These are phyloP conservation scores for Caenorhabditis tropicalis DNA, from an alignment of 1,140 invertebrate genomes.

Conservation along the genomic window DNA sequence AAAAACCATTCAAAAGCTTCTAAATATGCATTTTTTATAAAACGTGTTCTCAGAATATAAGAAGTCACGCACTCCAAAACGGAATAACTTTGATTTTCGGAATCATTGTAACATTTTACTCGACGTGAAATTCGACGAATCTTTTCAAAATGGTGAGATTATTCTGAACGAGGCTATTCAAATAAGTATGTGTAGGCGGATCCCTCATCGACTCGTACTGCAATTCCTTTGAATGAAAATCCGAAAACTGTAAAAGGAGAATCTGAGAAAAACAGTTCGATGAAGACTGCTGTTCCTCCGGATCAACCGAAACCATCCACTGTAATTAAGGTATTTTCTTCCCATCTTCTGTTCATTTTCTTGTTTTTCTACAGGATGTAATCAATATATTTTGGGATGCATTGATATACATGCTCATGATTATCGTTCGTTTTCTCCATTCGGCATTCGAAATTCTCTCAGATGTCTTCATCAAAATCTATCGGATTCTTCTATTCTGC, in stretches of 20 bases:
- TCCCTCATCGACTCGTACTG: not conserved
- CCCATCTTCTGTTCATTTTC: not conserved
- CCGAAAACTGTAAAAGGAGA: not conserved
- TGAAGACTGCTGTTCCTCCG: not conserved
- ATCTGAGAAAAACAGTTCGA: not conserved
- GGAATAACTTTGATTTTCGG: too few species aligned
- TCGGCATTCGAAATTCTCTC: not conserved
- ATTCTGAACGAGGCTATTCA: not conserved
- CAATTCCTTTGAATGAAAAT: slow-evolving; percentile 1
- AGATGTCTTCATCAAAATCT: not conserved
- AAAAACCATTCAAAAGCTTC: too few species aligned
- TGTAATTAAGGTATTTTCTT: not conserved
- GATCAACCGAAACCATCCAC: not conserved
- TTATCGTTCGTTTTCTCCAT: not conserved
- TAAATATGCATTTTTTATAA: too few species aligned
- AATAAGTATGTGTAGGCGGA: not conserved
- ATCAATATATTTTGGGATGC: not conserved
- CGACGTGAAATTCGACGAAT: not conserved
- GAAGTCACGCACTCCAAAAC: too few species aligned
- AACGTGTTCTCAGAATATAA: too few species aligned
- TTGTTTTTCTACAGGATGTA: not conserved
- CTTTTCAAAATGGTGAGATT: slow-evolving; percentile 24
- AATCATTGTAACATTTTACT: too few species aligned
- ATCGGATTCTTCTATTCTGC: slow-evolving; percentile 17
- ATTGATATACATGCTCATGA: slow-evolving; percentile 3